Percentiles rank a stretch among this genome's conserved stretches.
Evolutionary conservation across 2,797 vertebrate genomes (phyloP).

Genomic region (Melanotaenia trifasciata): DNA sequence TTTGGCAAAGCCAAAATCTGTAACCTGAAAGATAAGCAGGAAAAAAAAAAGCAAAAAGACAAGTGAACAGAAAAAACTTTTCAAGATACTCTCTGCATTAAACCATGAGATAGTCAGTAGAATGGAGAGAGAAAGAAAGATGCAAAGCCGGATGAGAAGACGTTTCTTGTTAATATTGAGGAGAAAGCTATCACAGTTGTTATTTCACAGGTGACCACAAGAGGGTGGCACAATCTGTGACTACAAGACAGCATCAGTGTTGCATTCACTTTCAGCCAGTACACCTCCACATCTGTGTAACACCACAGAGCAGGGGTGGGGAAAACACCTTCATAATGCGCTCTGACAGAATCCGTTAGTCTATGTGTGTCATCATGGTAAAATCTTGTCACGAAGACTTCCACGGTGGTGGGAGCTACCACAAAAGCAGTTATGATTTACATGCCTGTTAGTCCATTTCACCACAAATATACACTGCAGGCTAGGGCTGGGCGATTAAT

Average conservation of each 20-base stretch:
- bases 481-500: too few species aligned
- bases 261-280: neutral
- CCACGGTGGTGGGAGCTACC: neutral
- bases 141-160: neutral
- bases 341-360: neutral
- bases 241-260: neutral
- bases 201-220: conserved; percentile 39
- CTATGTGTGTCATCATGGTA: neutral
- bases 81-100: neutral
- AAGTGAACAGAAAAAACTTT: neutral
- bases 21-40: conserved; percentile 82
- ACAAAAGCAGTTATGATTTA: neutral
- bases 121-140: neutral
- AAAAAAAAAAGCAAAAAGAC: neutral
- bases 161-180: neutral
- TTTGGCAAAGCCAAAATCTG: conserved; percentile 95
- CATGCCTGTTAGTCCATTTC: neutral
- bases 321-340: too few species aligned
- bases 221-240: conserved; percentile 29
- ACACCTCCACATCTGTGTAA: neutral
- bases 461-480: neutral
- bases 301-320: neutral
- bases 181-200: conserved; percentile 1
- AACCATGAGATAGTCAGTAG: neutral
- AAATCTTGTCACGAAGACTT: neutral